Percentiles rank a stretch among this genome's conserved stretches.
Evolutionary conservation across 2,797 vertebrate genomes (phyloP).

Genomic region (Trachurus trachurus): DNA sequence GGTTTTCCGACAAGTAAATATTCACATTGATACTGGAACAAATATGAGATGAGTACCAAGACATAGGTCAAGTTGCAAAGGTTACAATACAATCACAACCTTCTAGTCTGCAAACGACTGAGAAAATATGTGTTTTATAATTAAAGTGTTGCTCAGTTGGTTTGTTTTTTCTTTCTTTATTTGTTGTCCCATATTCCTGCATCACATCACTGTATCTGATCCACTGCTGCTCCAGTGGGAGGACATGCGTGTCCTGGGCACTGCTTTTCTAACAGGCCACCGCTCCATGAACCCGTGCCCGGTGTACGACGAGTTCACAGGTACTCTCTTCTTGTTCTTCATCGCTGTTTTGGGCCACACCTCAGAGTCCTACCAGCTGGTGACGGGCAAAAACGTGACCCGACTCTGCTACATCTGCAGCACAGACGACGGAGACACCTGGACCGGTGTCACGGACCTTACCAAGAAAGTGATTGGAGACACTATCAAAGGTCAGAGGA

Average conservation of each 20-base stretch:
- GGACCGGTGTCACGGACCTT: constrained; percentile 90
- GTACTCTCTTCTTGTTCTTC: constrained; percentile 96
- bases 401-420: constrained; percentile 94
- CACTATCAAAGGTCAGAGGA: constrained; percentile 87
- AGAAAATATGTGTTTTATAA: neutral
- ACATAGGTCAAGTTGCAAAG: no score
- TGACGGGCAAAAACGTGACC: constrained; percentile 92
- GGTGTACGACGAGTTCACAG: constrained; percentile 91
- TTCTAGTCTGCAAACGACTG: no score
- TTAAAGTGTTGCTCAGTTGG: neutral
- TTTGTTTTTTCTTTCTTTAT: neutral
- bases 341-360: constrained; percentile 93
- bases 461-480: constrained; percentile 90
- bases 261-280: constrained; percentile 88
- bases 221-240: constrained; percentile 89
- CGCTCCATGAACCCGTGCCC: constrained; percentile 98
- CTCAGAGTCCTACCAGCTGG: constrained; percentile 91
- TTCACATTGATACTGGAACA: neutral
- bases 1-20: neutral
- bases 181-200: neutral
- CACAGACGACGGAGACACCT: constrained; percentile 88
- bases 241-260: constrained; percentile 88
- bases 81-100: no score
- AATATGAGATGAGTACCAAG: no score
- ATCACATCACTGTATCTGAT: neutral